Evolutionary conservation across 2,113 vertebrate genomes (phyloP).

Genomic region (Leiothrix lutea): DNA sequence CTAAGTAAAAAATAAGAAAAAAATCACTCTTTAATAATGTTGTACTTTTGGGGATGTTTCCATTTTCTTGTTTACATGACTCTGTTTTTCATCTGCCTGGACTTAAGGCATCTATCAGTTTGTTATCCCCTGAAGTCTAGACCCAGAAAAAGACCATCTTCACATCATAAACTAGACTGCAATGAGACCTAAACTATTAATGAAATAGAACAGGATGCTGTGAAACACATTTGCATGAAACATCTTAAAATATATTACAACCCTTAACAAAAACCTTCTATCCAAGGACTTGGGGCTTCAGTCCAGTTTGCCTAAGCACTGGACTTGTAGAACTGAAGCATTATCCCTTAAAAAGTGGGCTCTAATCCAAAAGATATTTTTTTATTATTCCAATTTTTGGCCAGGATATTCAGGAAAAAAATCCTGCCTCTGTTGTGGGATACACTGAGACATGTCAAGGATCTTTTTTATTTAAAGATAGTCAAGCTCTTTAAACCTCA

Average conservation of each 20-base stretch:
- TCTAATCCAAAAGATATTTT: neutral
- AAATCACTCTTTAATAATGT: neutral
- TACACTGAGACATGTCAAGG: neutral
- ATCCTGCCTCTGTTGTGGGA: neutral
- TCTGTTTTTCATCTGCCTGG: neutral
- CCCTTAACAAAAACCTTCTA: neutral
- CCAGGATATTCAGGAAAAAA: neutral
- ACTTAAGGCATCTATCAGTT: neutral
- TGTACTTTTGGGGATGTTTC: neutral
- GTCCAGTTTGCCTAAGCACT: neutral
- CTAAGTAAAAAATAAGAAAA: neutral
- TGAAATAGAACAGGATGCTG: neutral
- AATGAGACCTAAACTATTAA: neutral
- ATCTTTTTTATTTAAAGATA: neutral
- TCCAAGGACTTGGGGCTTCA: neutral
- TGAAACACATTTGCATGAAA: neutral
- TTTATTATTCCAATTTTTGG: neutral
- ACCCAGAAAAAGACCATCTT: neutral
- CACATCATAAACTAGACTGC: neutral
- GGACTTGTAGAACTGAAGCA: neutral
- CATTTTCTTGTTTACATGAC: constrained; percentile 8
- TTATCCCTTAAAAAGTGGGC: neutral
- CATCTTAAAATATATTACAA: neutral
- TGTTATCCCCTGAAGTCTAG: neutral
- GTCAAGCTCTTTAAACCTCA: neutral